phyloP scores from a whole-genome alignment of 2,888 invertebrate genomes.

The Papilio demoleus region DNA sequence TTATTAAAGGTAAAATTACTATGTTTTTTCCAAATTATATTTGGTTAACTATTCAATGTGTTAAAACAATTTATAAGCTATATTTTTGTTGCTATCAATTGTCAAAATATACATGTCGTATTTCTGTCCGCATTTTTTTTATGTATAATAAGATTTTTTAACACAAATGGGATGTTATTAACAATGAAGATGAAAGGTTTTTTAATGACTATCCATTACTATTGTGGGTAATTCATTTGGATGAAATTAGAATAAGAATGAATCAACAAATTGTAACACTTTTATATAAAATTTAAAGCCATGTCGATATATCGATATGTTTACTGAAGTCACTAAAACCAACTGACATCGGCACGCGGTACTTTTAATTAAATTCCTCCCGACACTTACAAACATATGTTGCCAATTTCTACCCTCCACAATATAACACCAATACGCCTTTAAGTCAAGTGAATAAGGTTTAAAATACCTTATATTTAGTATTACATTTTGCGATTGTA shows the following conservation, averaged over 20 bases:
- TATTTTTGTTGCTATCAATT: no score
- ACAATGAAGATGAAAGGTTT: no score
- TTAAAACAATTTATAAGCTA: no score
- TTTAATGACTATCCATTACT: no score
- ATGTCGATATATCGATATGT: slow-evolving; percentile 1
- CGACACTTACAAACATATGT: slow-evolving; percentile 78
- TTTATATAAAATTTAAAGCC: neutral
- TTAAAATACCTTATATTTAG: slow-evolving; percentile 44
- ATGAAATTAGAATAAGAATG: neutral
- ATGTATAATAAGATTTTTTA: no score
- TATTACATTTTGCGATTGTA: slow-evolving; percentile 15
- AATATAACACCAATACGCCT: slow-evolving; percentile 39
- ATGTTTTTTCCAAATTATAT: no score
- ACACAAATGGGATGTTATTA: no score
- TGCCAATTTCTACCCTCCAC: slow-evolving; percentile 62
- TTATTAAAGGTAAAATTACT: no score
- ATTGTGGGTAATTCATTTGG: no score
- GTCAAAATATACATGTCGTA: no score
- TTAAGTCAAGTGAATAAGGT: slow-evolving; percentile 48
- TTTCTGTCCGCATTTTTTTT: no score
- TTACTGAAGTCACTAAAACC: slow-evolving; percentile 50
- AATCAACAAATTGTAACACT: neutral
- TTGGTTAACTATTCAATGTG: no score
- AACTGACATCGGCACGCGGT: slow-evolving; percentile 61
- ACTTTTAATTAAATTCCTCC: slow-evolving; percentile 86